Percentiles rank a stretch among this genome's conserved stretches.
phyloP scores from a whole-genome alignment of 2,888 invertebrate species.

The Hyposoter didymator region DNA sequence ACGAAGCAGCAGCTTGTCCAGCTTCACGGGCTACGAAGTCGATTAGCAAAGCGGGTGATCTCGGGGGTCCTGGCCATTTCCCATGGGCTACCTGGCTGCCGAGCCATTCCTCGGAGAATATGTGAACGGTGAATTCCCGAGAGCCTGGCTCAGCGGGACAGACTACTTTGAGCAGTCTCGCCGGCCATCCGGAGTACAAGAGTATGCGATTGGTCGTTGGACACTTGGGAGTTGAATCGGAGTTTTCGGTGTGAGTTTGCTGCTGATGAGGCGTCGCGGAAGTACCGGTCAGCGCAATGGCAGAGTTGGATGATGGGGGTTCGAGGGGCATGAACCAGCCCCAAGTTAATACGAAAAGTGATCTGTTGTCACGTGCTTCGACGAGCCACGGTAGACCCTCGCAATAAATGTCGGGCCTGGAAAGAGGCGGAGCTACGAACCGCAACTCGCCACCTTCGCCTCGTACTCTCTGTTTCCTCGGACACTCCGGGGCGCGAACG shows the following conservation, averaged over 20 bases:
- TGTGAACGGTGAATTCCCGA: constrained; percentile 89
- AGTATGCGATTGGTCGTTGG: constrained; percentile 92
- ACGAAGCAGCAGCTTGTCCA: constrained; percentile 91
- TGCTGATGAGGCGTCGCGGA: constrained; percentile 28
- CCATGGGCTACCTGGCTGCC: constrained; percentile 82
- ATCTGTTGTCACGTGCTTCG: constrained; percentile 91
- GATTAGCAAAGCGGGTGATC: constrained; percentile 87
- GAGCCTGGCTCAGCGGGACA: constrained; percentile 90
- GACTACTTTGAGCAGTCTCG: constrained; percentile 86
- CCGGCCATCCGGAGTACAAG: constrained; percentile 91
- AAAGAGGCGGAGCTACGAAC: constrained; percentile 87
- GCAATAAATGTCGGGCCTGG: constrained; percentile 88
- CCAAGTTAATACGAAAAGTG: constrained; percentile 93
- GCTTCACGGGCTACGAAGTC: constrained; percentile 90
- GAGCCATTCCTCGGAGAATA: constrained; percentile 93
- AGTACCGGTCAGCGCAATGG: neutral
- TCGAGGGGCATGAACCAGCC: constrained; percentile 90
- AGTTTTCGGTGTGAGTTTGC: constrained; percentile 82
- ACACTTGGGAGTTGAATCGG: constrained; percentile 85
- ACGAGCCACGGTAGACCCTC: constrained; percentile 92
- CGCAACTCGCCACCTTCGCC: constrained; percentile 88
- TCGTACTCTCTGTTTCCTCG: constrained; percentile 87
- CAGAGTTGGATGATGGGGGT: constrained; percentile 83
- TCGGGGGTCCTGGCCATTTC: constrained; percentile 80
- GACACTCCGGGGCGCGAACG: constrained; percentile 88